These are phyloP conservation scores for Drosophila formosana DNA, from an alignment of 2,888 invertebrate species.

Conservation along the genomic window DNA sequence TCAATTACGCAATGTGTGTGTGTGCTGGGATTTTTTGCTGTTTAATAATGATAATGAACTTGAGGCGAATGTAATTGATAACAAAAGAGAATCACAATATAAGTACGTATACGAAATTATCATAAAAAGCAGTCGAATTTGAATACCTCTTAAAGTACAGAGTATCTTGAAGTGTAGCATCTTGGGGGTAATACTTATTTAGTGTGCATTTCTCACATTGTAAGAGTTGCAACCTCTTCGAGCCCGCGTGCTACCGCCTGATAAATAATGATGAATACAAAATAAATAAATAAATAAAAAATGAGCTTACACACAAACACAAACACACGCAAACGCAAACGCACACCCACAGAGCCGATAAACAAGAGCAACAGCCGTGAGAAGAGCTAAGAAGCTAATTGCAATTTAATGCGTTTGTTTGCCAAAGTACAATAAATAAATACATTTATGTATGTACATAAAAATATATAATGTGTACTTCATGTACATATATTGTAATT, in stretches of 20 bases:
- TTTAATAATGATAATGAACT: constrained; percentile 79
- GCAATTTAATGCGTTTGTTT: constrained; percentile 71
- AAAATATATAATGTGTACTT: constrained; percentile 7
- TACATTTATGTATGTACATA: constrained; percentile 30
- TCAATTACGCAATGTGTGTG: constrained; percentile 54
- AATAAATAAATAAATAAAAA: constrained; percentile 69
- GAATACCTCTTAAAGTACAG: background rate
- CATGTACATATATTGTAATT: constrained; percentile 16
- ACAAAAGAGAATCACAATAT: constrained; percentile 62
- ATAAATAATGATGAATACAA: constrained; percentile 61
- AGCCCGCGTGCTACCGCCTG: constrained; percentile 40
- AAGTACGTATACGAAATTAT: constrained; percentile 9
- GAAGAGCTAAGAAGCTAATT: constrained; percentile 63
- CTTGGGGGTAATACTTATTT: constrained; percentile 2
- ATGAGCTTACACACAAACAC: constrained; percentile 30
- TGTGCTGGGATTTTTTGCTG: constrained; percentile 33
- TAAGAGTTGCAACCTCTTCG: constrained; percentile 47
- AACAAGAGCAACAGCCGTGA: constrained; percentile 53
- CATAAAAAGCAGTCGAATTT: constrained; percentile 35
- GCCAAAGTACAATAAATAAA: constrained; percentile 59
- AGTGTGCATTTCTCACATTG: constrained; percentile 33
- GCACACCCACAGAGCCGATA: constrained; percentile 9
- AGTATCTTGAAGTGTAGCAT: background rate
- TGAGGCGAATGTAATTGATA: constrained; percentile 68
- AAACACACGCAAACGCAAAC: constrained; percentile 4